These are phyloP conservation scores for Gryon sp. DNA, from an alignment of 1,140 invertebrate genomes.

Conservation along the genomic window DNA sequence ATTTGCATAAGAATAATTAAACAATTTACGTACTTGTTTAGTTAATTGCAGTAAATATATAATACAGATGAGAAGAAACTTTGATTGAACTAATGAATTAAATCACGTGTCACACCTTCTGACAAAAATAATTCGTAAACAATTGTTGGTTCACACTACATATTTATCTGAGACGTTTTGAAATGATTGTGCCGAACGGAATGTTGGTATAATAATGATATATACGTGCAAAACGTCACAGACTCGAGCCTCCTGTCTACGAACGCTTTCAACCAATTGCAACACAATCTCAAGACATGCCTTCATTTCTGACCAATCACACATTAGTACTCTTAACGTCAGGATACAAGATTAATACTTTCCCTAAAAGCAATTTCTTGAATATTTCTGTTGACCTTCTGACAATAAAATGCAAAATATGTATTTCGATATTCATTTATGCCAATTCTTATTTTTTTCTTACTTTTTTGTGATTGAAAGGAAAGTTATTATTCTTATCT, in stretches of 20 bases:
- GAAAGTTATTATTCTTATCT: too few relatives aligned
- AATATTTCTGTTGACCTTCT: neutral
- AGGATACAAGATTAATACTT: conserved; percentile 45
- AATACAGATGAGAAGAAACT: too few relatives aligned
- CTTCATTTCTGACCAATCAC: conserved; percentile 61
- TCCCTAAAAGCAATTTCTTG: conserved; percentile 50
- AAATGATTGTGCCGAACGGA: conserved; percentile 35
- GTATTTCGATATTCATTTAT: neutral
- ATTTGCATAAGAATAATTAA: too few relatives aligned
- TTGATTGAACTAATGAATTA: neutral
- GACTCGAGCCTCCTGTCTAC: conserved; percentile 58
- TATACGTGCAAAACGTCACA: conserved; percentile 24
- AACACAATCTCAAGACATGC: conserved; percentile 25
- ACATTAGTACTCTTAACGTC: conserved; percentile 20
- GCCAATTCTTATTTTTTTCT: neutral
- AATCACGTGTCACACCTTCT: neutral
- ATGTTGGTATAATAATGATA: conserved; percentile 29
- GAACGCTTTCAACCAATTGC: conserved; percentile 58
- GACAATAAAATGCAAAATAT: neutral
- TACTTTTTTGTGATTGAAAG: too few relatives aligned
- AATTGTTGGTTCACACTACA: conserved; percentile 13
- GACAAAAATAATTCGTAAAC: conserved; percentile 4
- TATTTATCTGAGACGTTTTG: conserved; percentile 15
- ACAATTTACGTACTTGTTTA: too few relatives aligned
- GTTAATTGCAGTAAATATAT: too few relatives aligned